Conservation (phyloP, 2,113 vertebrate species). For the Ptilonorhynchus violaceus region DNA sequence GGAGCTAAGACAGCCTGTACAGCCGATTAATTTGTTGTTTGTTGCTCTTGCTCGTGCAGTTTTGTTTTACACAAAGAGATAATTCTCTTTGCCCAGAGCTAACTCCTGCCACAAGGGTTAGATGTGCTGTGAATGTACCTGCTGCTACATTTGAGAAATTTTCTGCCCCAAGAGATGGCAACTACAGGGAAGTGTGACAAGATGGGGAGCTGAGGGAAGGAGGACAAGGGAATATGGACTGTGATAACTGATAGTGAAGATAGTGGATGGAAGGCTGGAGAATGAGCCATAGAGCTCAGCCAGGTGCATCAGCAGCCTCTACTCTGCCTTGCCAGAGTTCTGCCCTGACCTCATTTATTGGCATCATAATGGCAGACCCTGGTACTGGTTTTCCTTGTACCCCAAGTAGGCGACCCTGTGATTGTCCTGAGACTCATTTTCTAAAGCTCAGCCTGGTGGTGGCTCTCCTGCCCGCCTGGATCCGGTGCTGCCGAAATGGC, state of each 20-base stretch:
- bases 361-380: background rate
- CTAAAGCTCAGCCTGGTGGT: background rate
- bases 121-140: background rate
- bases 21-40: background rate
- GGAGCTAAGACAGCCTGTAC: background rate
- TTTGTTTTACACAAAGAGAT: background rate
- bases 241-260: background rate
- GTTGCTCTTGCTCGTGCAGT: background rate
- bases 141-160: background rate
- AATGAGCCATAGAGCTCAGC: background rate
- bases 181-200: background rate
- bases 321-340: background rate
- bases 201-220: background rate
- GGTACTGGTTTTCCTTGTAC: background rate
- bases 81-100: background rate
- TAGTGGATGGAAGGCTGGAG: background rate
- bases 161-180: background rate
- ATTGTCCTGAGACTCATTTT: background rate
- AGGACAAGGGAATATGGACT: background rate
- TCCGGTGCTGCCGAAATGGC: background rate
- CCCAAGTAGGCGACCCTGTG: background rate
- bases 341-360: background rate
- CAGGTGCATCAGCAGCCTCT: background rate
- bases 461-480: background rate
- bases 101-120: background rate